A percentile compares a stretch with the other conserved stretches of the same genome.
These are phyloP conservation scores for Ypsolopha sequella DNA, from an alignment of 2,888 invertebrate species.

Conservation along the genomic window DNA sequence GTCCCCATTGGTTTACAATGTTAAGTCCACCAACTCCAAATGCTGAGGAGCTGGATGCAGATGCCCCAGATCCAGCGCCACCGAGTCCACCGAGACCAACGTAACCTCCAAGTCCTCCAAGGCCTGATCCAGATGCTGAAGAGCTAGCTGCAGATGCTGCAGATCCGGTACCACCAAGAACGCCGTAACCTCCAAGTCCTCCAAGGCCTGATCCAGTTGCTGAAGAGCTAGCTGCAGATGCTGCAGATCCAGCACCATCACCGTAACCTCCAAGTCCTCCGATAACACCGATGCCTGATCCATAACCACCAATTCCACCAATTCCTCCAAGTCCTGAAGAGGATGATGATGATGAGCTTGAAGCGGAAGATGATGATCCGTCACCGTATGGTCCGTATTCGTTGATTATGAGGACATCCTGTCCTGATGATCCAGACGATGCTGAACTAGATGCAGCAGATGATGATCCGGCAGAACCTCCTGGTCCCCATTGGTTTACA, in stretches of 20 bases:
- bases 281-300: background rate
- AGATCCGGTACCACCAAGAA: background rate
- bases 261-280: background rate
- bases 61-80: background rate
- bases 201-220: conserved; percentile 5
- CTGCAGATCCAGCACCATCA: background rate
- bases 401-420: background rate
- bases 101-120: too few species aligned
- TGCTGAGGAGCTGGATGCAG: background rate
- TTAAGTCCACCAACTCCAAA: background rate
- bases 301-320: background rate
- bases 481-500: background rate
- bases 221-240: background rate
- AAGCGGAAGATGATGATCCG: background rate
- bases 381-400: background rate
- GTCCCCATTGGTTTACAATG: background rate
- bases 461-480: background rate
- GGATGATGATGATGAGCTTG: conserved; percentile 1
- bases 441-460: background rate
- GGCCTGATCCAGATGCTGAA: background rate
- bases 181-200: conserved; percentile 1
- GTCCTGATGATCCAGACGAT: background rate
- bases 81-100: background rate
- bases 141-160: background rate
- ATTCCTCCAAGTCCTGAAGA: too few species aligned